Conservation (phyloP, 2,113 vertebrate species). For the Catharus minimus region DNA sequence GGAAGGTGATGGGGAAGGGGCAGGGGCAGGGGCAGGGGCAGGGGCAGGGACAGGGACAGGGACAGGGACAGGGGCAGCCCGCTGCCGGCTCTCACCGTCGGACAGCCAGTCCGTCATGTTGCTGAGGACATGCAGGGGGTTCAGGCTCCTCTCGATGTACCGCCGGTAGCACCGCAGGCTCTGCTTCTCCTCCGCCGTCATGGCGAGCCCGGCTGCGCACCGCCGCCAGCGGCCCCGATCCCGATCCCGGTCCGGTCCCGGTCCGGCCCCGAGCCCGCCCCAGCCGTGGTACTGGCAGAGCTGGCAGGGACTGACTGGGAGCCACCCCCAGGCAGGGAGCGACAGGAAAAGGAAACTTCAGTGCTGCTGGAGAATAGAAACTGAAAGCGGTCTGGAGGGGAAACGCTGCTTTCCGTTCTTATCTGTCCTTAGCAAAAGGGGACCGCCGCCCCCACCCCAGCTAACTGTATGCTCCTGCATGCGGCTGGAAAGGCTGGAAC, state of each 20-base stretch:
- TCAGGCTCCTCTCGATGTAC: neutral
- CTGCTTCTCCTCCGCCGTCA: neutral
- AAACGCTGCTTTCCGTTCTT: rapidly evolving
- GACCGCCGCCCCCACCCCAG: rapidly evolving
- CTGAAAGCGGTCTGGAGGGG: rapidly evolving
- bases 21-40: neutral
- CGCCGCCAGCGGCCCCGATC: rapidly evolving
- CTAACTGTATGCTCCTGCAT: rapidly evolving
- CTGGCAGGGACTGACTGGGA: rapidly evolving
- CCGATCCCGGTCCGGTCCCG: too few species aligned
- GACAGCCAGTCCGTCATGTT: constrained; percentile 8
- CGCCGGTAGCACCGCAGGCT: neutral
- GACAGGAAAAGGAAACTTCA: neutral
- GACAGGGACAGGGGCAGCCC: neutral
- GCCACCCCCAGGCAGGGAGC: rapidly evolving
- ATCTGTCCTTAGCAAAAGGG: rapidly evolving
- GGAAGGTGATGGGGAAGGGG: rapidly evolving
- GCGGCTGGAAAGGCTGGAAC: rapidly evolving
- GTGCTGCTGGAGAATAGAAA: rapidly evolving
- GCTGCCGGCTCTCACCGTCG: neutral
- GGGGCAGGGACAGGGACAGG: neutral
- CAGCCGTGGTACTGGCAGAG: rapidly evolving
- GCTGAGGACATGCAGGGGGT: neutral
- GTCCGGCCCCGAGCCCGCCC: too few species aligned
- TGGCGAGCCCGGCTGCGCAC: neutral